Evolutionary conservation across 2,888 invertebrate genomes (phyloP), one percentile per base, ranked within the genome.

Genomic region (Drosophila algonquin): DNA sequence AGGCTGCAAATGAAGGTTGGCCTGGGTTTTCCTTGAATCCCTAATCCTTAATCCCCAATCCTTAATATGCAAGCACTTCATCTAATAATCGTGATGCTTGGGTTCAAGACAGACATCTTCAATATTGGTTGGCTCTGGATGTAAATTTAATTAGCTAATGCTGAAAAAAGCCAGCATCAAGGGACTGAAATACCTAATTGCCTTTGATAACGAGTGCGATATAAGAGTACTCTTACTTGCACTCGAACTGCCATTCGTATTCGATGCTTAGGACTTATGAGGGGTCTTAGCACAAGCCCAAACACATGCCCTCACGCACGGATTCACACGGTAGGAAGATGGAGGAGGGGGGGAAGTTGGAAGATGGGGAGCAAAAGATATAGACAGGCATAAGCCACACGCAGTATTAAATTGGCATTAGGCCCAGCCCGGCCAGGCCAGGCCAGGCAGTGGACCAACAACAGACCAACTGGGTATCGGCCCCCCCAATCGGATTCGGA

Each of bases 331-430:
- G 46, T 16, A 12, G 9, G 32, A 4, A 27, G 3, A 54, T 24
- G 24, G 24, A 0, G 24, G 0, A 5, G 24, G 5, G 24, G 16
- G 50, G n/a, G 21, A n/a, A n/a, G n/a, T n/a, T 6, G 18, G 21
- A 21, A 12, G 8, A 32, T 27, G 14, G 44, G 9, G 6, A 44
- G 12, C 16, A n/a, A 18, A 56, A 48, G 44, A 58, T 45, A 56
- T 35, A 52, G 58, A 72, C 73, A 73, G 73, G 30, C 73, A 58
- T 73, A 73, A 73, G 73, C 73, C 73, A 72, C 68, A 70, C 63
- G 70, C 65, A 78, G 74, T 64, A 81, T 81, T 81, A 85, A 80
- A 81, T 85, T 85, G 82, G 82, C 74, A 85, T 85, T 80, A 81
- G 72, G 53, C 55, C 57, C 48, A 57, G 56, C 48, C 62, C 58